A percentile compares a stretch with the other conserved stretches of the same genome.
These are phyloP conservation scores for Puma concolor DNA, from an alignment of 2,113 vertebrate genomes.

Conservation along the genomic window DNA sequence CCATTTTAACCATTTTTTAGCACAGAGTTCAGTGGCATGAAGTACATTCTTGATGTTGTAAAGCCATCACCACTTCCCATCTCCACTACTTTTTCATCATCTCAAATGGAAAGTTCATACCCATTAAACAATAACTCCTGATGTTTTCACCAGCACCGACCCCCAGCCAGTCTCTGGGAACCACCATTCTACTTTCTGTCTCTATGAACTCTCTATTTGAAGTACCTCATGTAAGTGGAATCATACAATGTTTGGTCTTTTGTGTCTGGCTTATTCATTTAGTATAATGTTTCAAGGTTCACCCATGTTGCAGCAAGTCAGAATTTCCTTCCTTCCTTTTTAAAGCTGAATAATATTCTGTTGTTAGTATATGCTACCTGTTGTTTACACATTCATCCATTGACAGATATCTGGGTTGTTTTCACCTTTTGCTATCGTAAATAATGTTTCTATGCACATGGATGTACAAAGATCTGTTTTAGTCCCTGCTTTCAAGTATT, in stretches of 20 bases:
- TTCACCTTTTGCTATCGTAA: not conserved
- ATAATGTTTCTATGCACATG: not conserved
- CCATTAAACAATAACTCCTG: not conserved
- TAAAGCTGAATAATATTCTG: not conserved
- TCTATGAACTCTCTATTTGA: not conserved
- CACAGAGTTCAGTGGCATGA: not conserved
- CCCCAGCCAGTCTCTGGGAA: accelerated
- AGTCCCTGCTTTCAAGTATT: not conserved
- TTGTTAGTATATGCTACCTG: not conserved
- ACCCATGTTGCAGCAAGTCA: not conserved
- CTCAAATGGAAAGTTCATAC: not conserved
- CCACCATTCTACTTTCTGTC: not conserved
- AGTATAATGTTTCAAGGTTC: not conserved
- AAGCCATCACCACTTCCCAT: not conserved
- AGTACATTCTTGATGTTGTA: not conserved
- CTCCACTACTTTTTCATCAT: not conserved
- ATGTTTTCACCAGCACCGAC: not conserved
- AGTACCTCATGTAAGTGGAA: not conserved
- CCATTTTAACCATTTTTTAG: not conserved
- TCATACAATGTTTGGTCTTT: not conserved
- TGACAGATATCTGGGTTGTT: not conserved
- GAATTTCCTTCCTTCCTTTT: not conserved
- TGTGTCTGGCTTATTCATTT: not conserved
- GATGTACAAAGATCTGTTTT: not conserved
- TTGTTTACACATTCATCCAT: not conserved